Evolutionary conservation across 1,140 invertebrate species (phyloP).

Genomic region (Drosophila parvula): DNA sequence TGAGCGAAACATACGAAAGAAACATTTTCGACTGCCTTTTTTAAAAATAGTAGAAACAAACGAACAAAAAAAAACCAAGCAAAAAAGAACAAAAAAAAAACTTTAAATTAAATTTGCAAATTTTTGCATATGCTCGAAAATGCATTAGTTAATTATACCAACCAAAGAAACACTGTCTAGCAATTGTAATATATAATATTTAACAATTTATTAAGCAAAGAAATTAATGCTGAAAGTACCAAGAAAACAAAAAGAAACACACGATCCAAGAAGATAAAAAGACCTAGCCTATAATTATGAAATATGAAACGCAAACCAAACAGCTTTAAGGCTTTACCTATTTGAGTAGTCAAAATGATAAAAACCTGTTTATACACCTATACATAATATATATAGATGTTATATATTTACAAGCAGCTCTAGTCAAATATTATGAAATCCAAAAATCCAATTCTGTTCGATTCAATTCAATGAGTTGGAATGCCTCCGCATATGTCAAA

Average conservation of each 20-base stretch:
- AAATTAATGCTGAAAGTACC: constrained; percentile 74
- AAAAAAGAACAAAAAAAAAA: constrained; percentile 39
- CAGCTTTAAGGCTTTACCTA: constrained; percentile 73
- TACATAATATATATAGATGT: constrained; percentile 48
- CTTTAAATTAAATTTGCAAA: constrained; percentile 61
- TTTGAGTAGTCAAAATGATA: constrained; percentile 60
- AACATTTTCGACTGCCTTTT: constrained; percentile 81
- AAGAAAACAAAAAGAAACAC: constrained; percentile 47
- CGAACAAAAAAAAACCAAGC: constrained; percentile 21
- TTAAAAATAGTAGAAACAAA: constrained; percentile 60
- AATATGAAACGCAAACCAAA: constrained; percentile 57
- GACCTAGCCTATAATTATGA: constrained; percentile 64
- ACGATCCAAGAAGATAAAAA: constrained; percentile 61
- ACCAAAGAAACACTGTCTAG: constrained; percentile 51
- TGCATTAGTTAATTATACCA: constrained; percentile 64
- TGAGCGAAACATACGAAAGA: constrained; percentile 59
- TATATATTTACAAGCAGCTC: constrained; percentile 70
- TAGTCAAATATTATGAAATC: constrained; percentile 59
- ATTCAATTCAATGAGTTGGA: constrained; percentile 52
- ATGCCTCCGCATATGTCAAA: constrained; percentile 68
- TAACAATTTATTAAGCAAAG: constrained; percentile 58
- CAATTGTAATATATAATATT: constrained; percentile 55
- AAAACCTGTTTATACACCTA: constrained; percentile 48
- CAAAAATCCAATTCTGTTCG: constrained; percentile 36
- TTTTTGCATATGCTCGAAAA: constrained; percentile 68